Conservation (phyloP, 2,888 invertebrate species). For the Eutolmus rufibarbis region DNA sequence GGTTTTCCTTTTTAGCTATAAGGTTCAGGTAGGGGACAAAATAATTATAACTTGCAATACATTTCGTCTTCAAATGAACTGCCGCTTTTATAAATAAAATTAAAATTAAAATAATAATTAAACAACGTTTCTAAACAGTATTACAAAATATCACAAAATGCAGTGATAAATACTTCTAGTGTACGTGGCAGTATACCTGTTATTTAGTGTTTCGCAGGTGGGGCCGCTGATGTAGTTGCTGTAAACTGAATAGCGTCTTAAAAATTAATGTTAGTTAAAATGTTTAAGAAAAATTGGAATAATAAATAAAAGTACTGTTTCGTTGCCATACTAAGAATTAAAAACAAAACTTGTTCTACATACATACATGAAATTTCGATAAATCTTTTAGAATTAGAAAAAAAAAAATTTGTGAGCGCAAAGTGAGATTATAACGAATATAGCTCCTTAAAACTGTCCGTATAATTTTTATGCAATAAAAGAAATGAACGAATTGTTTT, state of each 20-base stretch:
- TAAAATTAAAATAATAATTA: neutral
- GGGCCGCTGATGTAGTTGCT: neutral
- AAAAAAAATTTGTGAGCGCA: neutral
- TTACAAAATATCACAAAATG: neutral
- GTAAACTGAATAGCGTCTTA: neutral
- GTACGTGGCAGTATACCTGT: neutral
- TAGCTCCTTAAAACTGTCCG: neutral
- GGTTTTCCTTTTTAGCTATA: too few relatives aligned
- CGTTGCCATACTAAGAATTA: neutral
- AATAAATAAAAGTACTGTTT: neutral
- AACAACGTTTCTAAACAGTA: neutral
- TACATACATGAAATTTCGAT: neutral
- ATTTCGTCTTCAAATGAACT: neutral
- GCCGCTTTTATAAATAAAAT: neutral
- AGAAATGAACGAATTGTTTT: neutral
- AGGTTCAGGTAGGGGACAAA: neutral
- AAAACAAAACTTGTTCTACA: neutral
- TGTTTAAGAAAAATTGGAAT: neutral
- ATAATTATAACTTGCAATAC: neutral
- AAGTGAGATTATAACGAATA: neutral
- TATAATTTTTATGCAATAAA: neutral
- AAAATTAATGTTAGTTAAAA: neutral
- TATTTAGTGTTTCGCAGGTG: neutral
- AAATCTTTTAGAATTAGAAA: neutral
- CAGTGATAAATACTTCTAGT: neutral